These are phyloP conservation scores for Crocuta crocuta DNA, from an alignment of 2,113 vertebrate species.

Conservation along the genomic window DNA sequence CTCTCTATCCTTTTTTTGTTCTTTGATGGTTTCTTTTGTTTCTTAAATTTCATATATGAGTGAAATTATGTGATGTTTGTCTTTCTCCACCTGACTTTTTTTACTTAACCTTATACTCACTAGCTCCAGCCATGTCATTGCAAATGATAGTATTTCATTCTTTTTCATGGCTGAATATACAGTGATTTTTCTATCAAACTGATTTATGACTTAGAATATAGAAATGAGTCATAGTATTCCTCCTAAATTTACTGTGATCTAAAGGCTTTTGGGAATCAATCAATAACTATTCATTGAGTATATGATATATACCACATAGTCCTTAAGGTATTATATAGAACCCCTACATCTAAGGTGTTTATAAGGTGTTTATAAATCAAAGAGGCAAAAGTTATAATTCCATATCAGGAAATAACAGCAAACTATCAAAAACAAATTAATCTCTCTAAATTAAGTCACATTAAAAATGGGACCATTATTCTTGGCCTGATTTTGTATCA, in stretches of 20 bases:
- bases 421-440: not conserved
- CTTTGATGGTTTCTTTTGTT: not conserved
- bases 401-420: not conserved
- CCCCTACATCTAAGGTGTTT: fast-evolving
- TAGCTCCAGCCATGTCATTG: not conserved
- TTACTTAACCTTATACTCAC: not conserved
- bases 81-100: not conserved
- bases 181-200: not conserved
- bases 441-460: not conserved
- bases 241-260: not conserved
- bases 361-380: not conserved
- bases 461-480: not conserved
- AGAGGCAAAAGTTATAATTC: not conserved
- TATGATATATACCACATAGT: not conserved
- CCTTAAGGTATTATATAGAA: not conserved
- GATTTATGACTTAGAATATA: not conserved
- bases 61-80: not conserved
- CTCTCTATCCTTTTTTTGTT: not conserved
- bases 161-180: not conserved
- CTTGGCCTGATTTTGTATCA: not conserved
- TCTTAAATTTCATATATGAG: not conserved
- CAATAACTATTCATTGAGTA: not conserved
- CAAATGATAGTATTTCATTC: not conserved
- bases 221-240: not conserved
- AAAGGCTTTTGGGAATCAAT: not conserved